phyloP scores from a whole-genome alignment of 2,797 vertebrate species.

The Alcedo atthis region DNA sequence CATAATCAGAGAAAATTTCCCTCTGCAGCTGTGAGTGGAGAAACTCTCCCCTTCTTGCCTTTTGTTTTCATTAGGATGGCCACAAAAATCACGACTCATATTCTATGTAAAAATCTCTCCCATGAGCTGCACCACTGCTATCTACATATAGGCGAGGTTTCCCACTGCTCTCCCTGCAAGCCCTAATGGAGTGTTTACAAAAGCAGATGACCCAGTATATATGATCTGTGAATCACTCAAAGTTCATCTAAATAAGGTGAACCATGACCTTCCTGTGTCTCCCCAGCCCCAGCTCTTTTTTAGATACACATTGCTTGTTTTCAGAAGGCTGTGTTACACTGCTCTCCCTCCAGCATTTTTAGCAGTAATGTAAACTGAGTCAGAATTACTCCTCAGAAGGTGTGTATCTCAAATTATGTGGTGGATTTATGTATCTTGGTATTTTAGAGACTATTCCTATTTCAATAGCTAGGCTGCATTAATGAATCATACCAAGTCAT shows the following conservation, averaged over 20 bases:
- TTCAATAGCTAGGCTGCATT: slow-evolving; percentile 1
- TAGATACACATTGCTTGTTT: neutral
- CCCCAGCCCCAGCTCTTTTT: neutral
- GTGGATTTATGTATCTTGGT: slow-evolving; percentile 2
- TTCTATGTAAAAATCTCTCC: neutral
- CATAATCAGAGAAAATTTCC: neutral
- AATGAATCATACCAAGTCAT: neutral
- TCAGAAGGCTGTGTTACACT: neutral
- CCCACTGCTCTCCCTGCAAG: neutral
- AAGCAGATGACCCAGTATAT: neutral
- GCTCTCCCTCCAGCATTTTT: neutral
- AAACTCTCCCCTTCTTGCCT: neutral
- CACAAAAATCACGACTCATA: neutral
- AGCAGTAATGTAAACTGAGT: slow-evolving; percentile 1
- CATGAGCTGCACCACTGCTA: neutral
- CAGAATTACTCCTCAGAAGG: slow-evolving; percentile 7
- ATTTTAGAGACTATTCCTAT: slow-evolving; percentile 3
- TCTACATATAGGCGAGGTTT: neutral
- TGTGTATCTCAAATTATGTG: neutral
- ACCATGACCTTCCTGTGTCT: neutral
- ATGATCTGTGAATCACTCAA: neutral
- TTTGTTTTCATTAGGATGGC: neutral
- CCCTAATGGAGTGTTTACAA: neutral
- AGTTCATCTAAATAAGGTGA: neutral
- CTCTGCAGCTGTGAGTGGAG: neutral